These are phyloP conservation scores for Andrena chrysosceles DNA, from an alignment of 2,888 invertebrate genomes.

Conservation along the genomic window DNA sequence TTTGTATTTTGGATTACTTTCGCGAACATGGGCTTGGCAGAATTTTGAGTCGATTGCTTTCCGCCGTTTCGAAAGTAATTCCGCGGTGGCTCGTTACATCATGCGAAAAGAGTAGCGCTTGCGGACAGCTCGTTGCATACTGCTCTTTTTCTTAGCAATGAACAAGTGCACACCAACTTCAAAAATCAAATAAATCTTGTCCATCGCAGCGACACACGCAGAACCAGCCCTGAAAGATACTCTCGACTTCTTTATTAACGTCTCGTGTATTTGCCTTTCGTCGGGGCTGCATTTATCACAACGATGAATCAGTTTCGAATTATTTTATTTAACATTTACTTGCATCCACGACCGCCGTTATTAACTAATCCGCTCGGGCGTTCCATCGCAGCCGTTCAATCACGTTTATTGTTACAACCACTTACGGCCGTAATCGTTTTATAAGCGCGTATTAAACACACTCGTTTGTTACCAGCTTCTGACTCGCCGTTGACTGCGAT, in stretches of 20 bases:
- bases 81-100: too few species aligned
- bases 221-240: neutral
- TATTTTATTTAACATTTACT: conserved; percentile 46
- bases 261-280: neutral
- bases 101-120: too few species aligned
- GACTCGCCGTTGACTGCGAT: conserved; percentile 9
- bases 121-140: neutral
- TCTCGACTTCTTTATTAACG: conserved; percentile 1
- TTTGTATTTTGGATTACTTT: too few species aligned
- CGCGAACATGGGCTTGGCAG: too few species aligned
- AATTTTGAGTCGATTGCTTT: too few species aligned
- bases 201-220: neutral
- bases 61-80: too few species aligned
- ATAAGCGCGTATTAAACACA: conserved; percentile 52
- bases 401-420: conserved; percentile 57
- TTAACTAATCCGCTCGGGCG: conserved; percentile 49
- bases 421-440: conserved; percentile 50
- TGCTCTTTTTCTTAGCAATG: too few species aligned
- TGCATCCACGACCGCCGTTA: conserved; percentile 42
- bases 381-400: conserved; percentile 55
- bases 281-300: conserved; percentile 8
- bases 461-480: conserved; percentile 45
- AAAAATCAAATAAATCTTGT: conserved; percentile 23
- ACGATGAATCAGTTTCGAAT: conserved; percentile 32
- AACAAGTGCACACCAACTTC: conserved; percentile 4